phyloP scores from a whole-genome alignment of 2,797 vertebrate genomes.

The Paratrypauchen microcephalus region DNA sequence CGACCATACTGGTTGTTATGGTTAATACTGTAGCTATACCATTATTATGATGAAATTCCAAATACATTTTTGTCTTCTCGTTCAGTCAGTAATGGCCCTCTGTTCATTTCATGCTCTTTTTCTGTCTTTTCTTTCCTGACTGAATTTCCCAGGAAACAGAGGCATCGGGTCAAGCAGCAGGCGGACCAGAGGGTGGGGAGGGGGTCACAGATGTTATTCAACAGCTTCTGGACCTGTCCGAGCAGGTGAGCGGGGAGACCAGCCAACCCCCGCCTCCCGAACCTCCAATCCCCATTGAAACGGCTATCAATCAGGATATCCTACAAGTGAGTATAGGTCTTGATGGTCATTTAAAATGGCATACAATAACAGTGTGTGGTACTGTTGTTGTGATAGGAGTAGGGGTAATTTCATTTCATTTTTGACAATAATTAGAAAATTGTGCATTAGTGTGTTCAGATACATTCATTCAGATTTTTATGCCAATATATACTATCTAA shows the following conservation, averaged over 20 bases:
- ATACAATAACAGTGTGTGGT: neutral
- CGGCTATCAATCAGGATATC: slow-evolving; percentile 94
- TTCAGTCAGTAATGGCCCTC: slow-evolving; percentile 7
- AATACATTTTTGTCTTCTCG: neutral
- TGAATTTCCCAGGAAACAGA: slow-evolving; percentile 61
- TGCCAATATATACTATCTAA: too few relatives aligned
- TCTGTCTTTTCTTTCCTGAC: neutral
- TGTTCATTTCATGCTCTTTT: slow-evolving; percentile 24
- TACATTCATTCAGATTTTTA: neutral
- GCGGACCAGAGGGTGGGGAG: slow-evolving; percentile 68
- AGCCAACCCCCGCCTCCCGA: slow-evolving; percentile 80
- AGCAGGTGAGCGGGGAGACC: slow-evolving; percentile 87
- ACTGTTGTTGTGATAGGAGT: neutral
- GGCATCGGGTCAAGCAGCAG: slow-evolving; percentile 49
- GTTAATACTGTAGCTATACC: neutral
- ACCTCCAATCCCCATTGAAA: slow-evolving; percentile 86
- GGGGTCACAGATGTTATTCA: slow-evolving; percentile 96
- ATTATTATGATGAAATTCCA: neutral
- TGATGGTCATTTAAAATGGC: neutral
- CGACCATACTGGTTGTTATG: neutral
- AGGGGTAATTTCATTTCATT: too few relatives aligned
- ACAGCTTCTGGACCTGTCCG: slow-evolving; percentile 93
- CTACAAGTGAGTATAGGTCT: slow-evolving; percentile 82
- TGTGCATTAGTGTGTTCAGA: neutral
- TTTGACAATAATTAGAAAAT: neutral